Base-by-base conservation (phyloP, 2,888 invertebrate species). In the Platycnemis pennipes region DNA sequence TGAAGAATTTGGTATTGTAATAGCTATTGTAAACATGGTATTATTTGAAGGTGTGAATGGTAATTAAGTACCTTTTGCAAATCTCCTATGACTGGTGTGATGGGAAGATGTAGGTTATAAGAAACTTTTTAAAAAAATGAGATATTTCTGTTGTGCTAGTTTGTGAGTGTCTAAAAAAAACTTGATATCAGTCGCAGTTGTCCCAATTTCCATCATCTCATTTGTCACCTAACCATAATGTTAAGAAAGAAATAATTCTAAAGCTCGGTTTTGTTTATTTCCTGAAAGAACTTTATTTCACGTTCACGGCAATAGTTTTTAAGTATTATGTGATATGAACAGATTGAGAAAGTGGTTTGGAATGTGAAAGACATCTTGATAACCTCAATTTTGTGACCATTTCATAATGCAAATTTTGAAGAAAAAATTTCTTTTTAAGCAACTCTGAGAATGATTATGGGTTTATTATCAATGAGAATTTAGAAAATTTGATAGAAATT, bases 61-160 rank as follows among this genome's bases (percentile, higher is more conserved):
- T 91, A 91, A 91, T 91, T 91, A 91, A 91, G 91, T 91, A 91
- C 91, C 63, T 91, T 91, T 91, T 91, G 91, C 91, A 91, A 91
- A 91, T 91, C 91, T 91, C 91, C 91, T 91, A 56, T 91, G 91
- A 91, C 91, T 91, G 91, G 91, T 91, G 91, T 91, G 91, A 91
- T 91, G 91, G 91, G 91, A 91, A 91, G 91, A 91, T 63, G 91
- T 91, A 91, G 91, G 91, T 91, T 91, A 63, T 91, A 91, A 91
- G 91, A 63, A 63, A 69, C 91, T 91, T 91, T 91, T 91, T 91
- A 91, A 91, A 91, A 89, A 91, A 91, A 91, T 91, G 91, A 91
- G 91, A 91, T 91, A 91, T 91, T 91, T 91, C 91, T 91, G 91
- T 91, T 91, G 91, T 91, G 91, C 91, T 91, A 91, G 91, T 91